Conservation (phyloP, 2,888 invertebrate genomes). For the Agonopterix heracliana region DNA sequence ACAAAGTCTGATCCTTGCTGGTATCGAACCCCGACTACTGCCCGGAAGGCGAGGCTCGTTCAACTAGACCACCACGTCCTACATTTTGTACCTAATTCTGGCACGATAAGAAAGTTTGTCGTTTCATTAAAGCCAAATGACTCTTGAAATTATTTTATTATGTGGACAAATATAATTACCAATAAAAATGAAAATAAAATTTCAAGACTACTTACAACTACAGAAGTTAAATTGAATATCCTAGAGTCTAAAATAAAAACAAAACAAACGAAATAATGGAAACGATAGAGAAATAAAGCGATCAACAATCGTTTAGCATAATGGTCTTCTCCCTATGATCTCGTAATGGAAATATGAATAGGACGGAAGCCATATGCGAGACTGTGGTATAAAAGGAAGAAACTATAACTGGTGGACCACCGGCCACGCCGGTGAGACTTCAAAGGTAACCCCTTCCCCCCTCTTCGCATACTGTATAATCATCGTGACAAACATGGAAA, state of each 20-base stretch:
- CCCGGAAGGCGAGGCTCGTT: no score
- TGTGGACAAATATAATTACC: no score
- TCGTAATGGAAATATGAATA: slow-evolving; percentile 51
- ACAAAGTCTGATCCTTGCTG: no score
- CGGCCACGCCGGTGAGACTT: slow-evolving; percentile 55
- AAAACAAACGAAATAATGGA: slow-evolving; percentile 15
- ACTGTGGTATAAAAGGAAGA: slow-evolving; percentile 51
- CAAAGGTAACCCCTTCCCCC: slow-evolving; percentile 45
- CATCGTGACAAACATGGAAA: slow-evolving; percentile 49
- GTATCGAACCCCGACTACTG: no score
- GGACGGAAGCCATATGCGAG: slow-evolving; percentile 56
- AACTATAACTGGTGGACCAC: slow-evolving; percentile 58
- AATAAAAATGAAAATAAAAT: no score
- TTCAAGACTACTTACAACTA: no score
- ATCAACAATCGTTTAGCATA: slow-evolving; percentile 42
- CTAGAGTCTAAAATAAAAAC: neutral
- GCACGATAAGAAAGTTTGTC: no score
- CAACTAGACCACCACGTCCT: no score
- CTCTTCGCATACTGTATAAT: slow-evolving; percentile 41
- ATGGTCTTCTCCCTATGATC: slow-evolving; percentile 35
- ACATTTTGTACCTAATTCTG: no score
- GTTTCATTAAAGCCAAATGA: no score
- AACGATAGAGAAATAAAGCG: slow-evolving; percentile 33
- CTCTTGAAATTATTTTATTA: no score
- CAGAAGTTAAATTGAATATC: no score